A percentile compares a stretch with the other conserved stretches of the same genome.
Conservation (phyloP, 92 coral and sea anemone genomes). For the Heliopora coerulea region DNA sequence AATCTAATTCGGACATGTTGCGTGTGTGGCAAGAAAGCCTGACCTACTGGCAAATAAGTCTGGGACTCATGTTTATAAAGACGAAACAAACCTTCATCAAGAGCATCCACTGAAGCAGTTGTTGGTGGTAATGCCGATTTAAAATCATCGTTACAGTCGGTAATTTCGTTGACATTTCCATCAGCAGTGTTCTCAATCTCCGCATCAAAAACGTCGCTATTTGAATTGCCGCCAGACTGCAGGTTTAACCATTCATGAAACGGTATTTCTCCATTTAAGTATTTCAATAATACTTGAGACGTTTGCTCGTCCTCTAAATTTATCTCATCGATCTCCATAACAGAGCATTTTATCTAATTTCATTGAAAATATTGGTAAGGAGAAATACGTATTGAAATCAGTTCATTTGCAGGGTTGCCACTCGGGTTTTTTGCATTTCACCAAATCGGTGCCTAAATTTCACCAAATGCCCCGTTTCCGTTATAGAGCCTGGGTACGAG, state of each 20-base stretch:
- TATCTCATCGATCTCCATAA: slow-evolving; percentile 31
- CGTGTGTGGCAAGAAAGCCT: too few species aligned
- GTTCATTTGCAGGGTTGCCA: too few species aligned
- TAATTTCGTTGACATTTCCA: slow-evolving; percentile 3
- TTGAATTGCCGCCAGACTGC: slow-evolving; percentile 36
- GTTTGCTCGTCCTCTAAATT: slow-evolving; percentile 48
- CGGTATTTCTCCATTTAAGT: slow-evolving; percentile 86
- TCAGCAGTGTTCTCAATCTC: slow-evolving; percentile 20
- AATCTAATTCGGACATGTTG: too few species aligned
- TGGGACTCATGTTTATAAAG: not conserved
- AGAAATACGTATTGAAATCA: too few species aligned
- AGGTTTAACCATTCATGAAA: slow-evolving; percentile 85
- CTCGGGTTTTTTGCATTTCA: too few species aligned
- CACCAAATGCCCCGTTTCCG: too few species aligned
- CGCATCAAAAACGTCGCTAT: slow-evolving; percentile 3
- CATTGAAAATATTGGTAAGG: too few species aligned
- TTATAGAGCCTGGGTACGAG: too few species aligned
- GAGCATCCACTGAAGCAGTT: not conserved
- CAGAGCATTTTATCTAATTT: not conserved
- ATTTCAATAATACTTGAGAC: slow-evolving; percentile 65
- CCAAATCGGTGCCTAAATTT: too few species aligned
- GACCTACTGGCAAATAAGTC: too few species aligned
- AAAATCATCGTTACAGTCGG: not conserved
- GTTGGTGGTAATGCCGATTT: not conserved
- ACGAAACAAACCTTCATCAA: not conserved